Base-by-base conservation (phyloP, 2,888 invertebrate genomes). In the Cryptosula pallasiana region DNA sequence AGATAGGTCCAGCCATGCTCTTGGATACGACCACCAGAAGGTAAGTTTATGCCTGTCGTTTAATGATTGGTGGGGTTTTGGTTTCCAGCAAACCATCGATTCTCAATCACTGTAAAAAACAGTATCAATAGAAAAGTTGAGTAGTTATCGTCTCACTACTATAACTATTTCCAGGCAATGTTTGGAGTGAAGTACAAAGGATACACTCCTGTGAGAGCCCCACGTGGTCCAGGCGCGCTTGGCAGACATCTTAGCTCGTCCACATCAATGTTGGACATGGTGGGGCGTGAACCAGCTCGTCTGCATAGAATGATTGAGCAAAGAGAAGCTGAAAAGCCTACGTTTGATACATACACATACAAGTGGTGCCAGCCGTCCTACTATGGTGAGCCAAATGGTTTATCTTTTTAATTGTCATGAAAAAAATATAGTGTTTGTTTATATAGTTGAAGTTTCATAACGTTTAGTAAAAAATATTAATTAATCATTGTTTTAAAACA, bases 121-220 rank as follows among this genome's bases (percentile, higher is more conserved):
- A n/a, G n/a, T n/a, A n/a, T n/a, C n/a, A n/a, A n/a, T n/a, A n/a
- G n/a, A n/a, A n/a, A n/a, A n/a, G n/a, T n/a, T n/a, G n/a, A n/a
- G n/a, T n/a, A n/a, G n/a, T n/a, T n/a, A n/a, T n/a, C n/a, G n/a
- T n/a, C n/a, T n/a, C n/a, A n/a, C n/a, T n/a, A n/a, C n/a, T n/a
- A n/a, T n/a, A n/a, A 16, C 9, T 45, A 5, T 45, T 5, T 63
- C 29, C 32, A 63, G 63, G 63, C 63, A 32, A 63, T 32, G 2
- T 63, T 63, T 63, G 63, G 63, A 32, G 63, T 63, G 2, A 63
- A 63, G 63, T 63, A 63, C 27, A 63, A 63, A 32, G 63, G 27
- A 25, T 20, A 25, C 3, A 32, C 63, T 16, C 63, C 63, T 25
- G 63, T 63, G 20, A 20, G 32, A 9, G 63, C 63, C 2, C 63